Base-by-base conservation (phyloP, 2,888 invertebrate species). In the Cantharis nigra region DNA sequence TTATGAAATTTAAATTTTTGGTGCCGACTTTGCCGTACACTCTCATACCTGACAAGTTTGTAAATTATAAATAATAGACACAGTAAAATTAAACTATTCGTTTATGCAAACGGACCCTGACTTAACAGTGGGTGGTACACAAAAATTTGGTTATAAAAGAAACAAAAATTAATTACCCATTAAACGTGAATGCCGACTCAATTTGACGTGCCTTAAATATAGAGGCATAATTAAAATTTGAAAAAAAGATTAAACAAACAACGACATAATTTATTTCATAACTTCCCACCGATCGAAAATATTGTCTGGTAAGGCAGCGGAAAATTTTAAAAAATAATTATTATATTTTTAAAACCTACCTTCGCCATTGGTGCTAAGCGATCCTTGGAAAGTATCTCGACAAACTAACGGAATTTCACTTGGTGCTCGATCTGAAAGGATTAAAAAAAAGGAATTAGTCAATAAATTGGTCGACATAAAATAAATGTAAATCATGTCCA, bases 301-400 rank as follows among this genome's bases (percentile, higher is more conserved):
- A 30, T 30, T 30, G 7, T 26, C 9, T 26, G 26, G 9, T 26
- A 26, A 26, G 26, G 26, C 26, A 26, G 26, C 26, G 26, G 26
- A 26, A 26, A 26, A 26, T 26, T 26, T 26, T 26, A 7, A 9
- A 26, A 26, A 9, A 2, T 5, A 23, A 23, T 26, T 23, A 16
- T 0, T 16, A 16, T 23, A n/a, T 49, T 49, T 49, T n/a, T 49
- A 74, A 78, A 83, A 89, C 91, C 91, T 90, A 95, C 96, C 95
- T 92, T 95, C 94, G 85, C 95, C 95, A 88, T 95, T 94, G 86
- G 95, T 96, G 88, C 95, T 94, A 85, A 95, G 91, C 82, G 95
- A 95, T 84, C 93, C 94, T 82, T 92, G 91, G 84, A 90, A 91
- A 87, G 92, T 92, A 90, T 93, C 91, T 89, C 92, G 90, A 84